phyloP scores from a whole-genome alignment of 2,888 invertebrate genomes.

The Euclidia mi region DNA sequence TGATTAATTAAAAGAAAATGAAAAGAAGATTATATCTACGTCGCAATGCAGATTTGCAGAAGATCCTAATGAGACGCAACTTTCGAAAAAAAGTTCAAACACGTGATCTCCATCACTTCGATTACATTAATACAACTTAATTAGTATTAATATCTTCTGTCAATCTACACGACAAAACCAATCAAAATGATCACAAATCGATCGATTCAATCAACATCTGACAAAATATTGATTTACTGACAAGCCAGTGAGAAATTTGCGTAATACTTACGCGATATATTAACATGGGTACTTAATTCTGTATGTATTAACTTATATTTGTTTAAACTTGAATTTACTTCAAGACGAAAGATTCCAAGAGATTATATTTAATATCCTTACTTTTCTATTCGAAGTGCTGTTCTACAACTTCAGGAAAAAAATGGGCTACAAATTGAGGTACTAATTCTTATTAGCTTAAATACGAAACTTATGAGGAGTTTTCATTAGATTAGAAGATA shows the following conservation, averaged over 20 bases:
- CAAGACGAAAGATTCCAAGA: conserved; percentile 10
- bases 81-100: no score
- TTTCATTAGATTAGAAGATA: no score
- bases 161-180: conserved; percentile 16
- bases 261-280: conserved; percentile 26
- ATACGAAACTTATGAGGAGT: no score
- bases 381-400: no score
- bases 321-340: conserved; percentile 29
- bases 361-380: no score
- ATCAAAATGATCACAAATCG: conserved; percentile 24
- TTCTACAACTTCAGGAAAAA: neutral
- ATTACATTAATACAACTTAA: neutral
- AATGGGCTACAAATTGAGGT: no score
- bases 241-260: conserved; percentile 30
- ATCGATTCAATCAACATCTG: conserved; percentile 23
- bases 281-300: conserved; percentile 34
- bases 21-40: no score
- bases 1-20: no score
- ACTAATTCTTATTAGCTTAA: no score
- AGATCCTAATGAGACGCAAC: no score
- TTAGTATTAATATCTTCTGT: neutral
- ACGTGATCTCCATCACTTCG: neutral
- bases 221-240: conserved; percentile 22
- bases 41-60: no score
- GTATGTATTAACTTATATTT: conserved; percentile 23